Evolutionary conservation across 2,113 vertebrate genomes (phyloP).

Genomic region (Oceanodroma tethys): DNA sequence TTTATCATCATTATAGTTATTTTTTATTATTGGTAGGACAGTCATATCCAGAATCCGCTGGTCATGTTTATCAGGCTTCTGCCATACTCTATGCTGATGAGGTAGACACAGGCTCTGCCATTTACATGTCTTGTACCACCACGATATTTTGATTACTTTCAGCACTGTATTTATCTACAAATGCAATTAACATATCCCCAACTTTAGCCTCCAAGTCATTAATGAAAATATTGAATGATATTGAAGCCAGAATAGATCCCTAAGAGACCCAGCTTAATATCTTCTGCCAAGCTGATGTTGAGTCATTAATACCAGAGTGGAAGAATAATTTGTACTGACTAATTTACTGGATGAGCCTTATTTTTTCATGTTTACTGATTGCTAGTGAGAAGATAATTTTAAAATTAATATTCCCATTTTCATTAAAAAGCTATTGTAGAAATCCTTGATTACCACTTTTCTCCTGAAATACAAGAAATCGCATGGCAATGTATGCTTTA

Average conservation of each 20-base stretch:
- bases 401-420: background rate
- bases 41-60: background rate
- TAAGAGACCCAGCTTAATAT: slow-evolving; percentile 32
- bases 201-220: slow-evolving; percentile 35
- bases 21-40: background rate
- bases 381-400: background rate
- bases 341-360: slow-evolving; percentile 35
- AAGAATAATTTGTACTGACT: slow-evolving; percentile 36
- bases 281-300: slow-evolving; percentile 49
- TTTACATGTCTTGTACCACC: background rate
- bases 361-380: slow-evolving; percentile 15
- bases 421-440: background rate
- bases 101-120: background rate
- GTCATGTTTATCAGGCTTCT: background rate
- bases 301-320: slow-evolving; percentile 51
- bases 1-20: background rate
- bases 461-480: background rate
- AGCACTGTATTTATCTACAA: slow-evolving; percentile 6
- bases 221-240: slow-evolving; percentile 63
- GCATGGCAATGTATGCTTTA: background rate
- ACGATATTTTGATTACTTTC: background rate
- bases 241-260: slow-evolving; percentile 15
- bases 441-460: background rate
- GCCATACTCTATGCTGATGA: background rate
- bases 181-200: slow-evolving; percentile 27